These are phyloP conservation scores for Papilio dardanus DNA, from an alignment of 1,140 invertebrate genomes.

Conservation along the genomic window DNA sequence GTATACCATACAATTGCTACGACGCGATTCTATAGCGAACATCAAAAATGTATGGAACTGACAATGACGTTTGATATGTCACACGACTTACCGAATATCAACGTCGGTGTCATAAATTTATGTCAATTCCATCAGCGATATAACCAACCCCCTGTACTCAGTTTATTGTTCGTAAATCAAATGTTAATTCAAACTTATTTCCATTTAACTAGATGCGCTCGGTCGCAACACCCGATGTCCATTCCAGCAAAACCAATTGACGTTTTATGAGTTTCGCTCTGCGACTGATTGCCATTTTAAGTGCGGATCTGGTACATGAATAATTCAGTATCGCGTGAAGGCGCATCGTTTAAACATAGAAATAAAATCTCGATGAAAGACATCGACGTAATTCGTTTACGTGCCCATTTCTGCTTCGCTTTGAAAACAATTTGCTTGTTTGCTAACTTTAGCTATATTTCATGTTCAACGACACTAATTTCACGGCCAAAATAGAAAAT, in stretches of 20 bases:
- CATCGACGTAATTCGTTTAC: slow-evolving; percentile 50
- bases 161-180: neutral
- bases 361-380: slow-evolving; percentile 56
- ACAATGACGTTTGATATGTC: too few relatives aligned
- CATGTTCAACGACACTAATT: slow-evolving; percentile 12
- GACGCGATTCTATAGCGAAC: too few relatives aligned
- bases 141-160: too few relatives aligned
- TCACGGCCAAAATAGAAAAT: neutral
- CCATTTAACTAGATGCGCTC: slow-evolving; percentile 15
- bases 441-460: neutral
- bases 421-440: slow-evolving; percentile 41
- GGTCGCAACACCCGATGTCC: slow-evolving; percentile 22
- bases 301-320: slow-evolving; percentile 64
- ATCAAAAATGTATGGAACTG: too few relatives aligned
- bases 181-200: slow-evolving; percentile 19
- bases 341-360: slow-evolving; percentile 55
- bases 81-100: too few relatives aligned
- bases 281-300: slow-evolving; percentile 67
- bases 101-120: too few relatives aligned
- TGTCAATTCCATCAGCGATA: too few relatives aligned
- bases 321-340: slow-evolving; percentile 64
- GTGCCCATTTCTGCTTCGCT: slow-evolving; percentile 45
- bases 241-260: slow-evolving; percentile 48
- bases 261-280: slow-evolving; percentile 56
- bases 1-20: too few relatives aligned